A percentile compares a stretch with the other conserved stretches of the same genome.
These are phyloP conservation scores for Uloborus diversus DNA, from an alignment of 1,140 invertebrate genomes.

Conservation along the genomic window DNA sequence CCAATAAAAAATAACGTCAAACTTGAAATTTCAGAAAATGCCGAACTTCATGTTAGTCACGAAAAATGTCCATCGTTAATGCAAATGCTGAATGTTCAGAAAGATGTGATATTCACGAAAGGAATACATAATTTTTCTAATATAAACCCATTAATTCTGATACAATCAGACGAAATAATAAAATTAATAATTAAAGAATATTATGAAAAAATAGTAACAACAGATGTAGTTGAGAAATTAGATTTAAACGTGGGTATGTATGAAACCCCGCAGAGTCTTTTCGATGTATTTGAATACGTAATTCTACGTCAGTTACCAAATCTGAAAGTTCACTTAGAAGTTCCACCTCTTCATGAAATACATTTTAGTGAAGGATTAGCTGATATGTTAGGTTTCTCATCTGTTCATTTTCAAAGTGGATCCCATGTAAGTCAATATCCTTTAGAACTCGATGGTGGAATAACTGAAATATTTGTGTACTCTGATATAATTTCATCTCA, in stretches of 20 bases:
- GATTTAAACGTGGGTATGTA: not conserved
- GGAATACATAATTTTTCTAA: too few species aligned
- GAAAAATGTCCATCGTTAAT: too few species aligned
- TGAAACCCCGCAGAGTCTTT: not conserved
- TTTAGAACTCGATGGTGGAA: not conserved
- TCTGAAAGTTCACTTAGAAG: not conserved
- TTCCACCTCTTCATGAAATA: constrained; percentile 1
- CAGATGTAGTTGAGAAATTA: too few species aligned
- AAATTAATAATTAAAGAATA: too few species aligned
- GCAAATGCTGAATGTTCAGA: too few species aligned
- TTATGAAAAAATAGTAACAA: too few species aligned
- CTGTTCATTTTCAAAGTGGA: not conserved
- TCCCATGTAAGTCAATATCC: not conserved
- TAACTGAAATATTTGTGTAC: constrained; percentile 8
- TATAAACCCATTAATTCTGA: too few species aligned
- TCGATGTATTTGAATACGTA: constrained; percentile 1
- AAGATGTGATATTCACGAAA: too few species aligned
- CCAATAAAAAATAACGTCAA: too few species aligned
- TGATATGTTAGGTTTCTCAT: not conserved
- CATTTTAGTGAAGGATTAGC: not conserved
- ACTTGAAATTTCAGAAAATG: too few species aligned
- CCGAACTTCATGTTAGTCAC: too few species aligned
- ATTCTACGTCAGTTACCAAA: not conserved
- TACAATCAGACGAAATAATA: too few species aligned
- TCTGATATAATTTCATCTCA: not conserved